Base-by-base conservation (phyloP, 2,113 vertebrate species). In the Dolichotis patagonum region DNA sequence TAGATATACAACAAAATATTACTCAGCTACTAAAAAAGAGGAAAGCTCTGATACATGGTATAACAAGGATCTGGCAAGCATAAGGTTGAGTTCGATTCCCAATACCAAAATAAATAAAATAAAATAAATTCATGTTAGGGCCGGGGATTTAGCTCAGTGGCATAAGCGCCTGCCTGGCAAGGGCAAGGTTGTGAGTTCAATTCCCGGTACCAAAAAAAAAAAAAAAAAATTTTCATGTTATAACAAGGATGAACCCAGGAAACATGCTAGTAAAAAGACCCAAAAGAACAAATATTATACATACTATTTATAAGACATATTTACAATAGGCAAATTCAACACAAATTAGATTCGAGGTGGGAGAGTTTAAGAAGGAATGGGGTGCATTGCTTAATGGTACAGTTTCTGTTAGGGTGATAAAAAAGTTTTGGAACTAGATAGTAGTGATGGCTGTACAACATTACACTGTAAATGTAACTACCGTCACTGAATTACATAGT, bases 251-350 rank as follows among this genome's bases (percentile, higher is more conserved):
- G 22, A 81, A 75, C 3, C 52, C 41, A 54, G 56, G 93, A 94
- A 95, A 92, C 9, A 67, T 81, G 67, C 24, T 90, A 73, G 30
- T 88, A 84, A 92, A 78, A 86, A 95, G 52, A 80, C 41, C 87
- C 6, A 86, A 86, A 81, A 38, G 46, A 75, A 49, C 41, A 75
- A 56, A 52, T 49, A 92, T 38, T 92, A 1, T 71, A 78, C 62
- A 30, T 94, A n/a, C 56, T 49, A 87, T 14, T 87, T 84, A 32
- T 43, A 81, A 73, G 49, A 94, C 91, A 94, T 26, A 85, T 32
- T 41, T 20, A 41, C 7, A 19, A 77, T 1, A 91, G 56, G 85
- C 38, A 93, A 67, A 94, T 94, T 92, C 67, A 87, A 85, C 6
- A 92, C 67, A 85, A 89, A 86, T 69, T 83, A 88, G 93, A 58